Conservation (phyloP, 1,140 invertebrate species). For the Lordiphosa clarofinis region DNA sequence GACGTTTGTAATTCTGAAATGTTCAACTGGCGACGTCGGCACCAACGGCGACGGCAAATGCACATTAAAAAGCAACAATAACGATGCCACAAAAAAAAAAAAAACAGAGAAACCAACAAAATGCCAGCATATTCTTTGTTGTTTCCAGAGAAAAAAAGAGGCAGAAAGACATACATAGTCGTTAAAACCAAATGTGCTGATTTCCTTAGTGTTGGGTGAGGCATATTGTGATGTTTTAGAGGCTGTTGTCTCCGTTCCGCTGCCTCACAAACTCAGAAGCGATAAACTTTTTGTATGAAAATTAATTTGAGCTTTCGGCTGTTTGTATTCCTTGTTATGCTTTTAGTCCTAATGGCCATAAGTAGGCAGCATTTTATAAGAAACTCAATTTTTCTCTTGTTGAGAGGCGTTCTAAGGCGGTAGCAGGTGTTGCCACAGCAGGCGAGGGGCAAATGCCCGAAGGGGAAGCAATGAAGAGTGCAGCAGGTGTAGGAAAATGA, state of each 20-base stretch:
- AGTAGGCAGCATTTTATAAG: slow-evolving; percentile 56
- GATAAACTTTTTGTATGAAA: slow-evolving; percentile 71
- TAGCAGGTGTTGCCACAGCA: neutral
- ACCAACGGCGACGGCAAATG: slow-evolving; percentile 51
- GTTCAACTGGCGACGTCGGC: slow-evolving; percentile 49
- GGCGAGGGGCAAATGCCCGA: no score
- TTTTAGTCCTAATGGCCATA: slow-evolving; percentile 71
- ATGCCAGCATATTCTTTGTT: slow-evolving; percentile 52
- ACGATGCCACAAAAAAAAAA: slow-evolving; percentile 16
- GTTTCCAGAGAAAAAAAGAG: slow-evolving; percentile 10
- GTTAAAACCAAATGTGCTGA: slow-evolving; percentile 77
- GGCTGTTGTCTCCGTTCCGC: slow-evolving; percentile 20
- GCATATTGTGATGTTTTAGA: slow-evolving; percentile 33
- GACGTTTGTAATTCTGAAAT: slow-evolving; percentile 56
- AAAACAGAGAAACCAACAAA: slow-evolving; percentile 15
- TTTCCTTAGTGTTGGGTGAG: slow-evolving; percentile 49
- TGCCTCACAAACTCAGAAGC: slow-evolving; percentile 18
- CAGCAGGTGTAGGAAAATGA: no score
- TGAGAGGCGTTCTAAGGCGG: neutral
- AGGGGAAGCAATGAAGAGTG: no score
- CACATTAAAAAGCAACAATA: slow-evolving; percentile 72
- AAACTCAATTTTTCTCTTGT: slow-evolving; percentile 3
- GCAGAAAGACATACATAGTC: slow-evolving; percentile 53
- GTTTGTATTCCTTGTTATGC: slow-evolving; percentile 48
- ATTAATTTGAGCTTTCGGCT: slow-evolving; percentile 69